These are phyloP conservation scores for Cyanoderma ruficeps DNA, from an alignment of 2,113 vertebrate genomes.

Conservation along the genomic window DNA sequence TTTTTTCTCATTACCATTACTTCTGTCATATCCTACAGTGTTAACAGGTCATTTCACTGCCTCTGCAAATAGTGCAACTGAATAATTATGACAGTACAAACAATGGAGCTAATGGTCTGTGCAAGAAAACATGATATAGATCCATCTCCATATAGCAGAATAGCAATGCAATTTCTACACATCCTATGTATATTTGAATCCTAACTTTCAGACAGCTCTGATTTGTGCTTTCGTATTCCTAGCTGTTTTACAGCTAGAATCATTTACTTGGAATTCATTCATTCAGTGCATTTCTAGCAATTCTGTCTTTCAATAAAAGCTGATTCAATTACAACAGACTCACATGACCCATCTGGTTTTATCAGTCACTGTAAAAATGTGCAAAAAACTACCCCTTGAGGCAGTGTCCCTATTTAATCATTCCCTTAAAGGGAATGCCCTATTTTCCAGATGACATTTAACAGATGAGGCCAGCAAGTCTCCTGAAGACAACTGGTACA, in stretches of 20 bases:
- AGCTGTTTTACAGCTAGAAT: not conserved
- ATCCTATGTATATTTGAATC: not conserved
- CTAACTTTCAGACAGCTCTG: not conserved
- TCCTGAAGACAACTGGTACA: constrained; percentile 31
- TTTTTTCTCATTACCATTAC: constrained; percentile 6
- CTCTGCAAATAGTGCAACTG: not conserved
- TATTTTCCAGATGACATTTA: constrained; percentile 59
- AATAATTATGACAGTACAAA: not conserved
- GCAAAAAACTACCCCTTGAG: constrained; percentile 52
- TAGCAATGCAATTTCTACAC: not conserved
- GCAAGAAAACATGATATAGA: not conserved
- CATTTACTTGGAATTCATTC: constrained; percentile 57
- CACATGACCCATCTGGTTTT: constrained; percentile 66
- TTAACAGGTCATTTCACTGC: not conserved
- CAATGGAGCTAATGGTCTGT: not conserved
- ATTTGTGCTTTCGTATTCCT: constrained; percentile 14
- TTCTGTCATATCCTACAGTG: not conserved
- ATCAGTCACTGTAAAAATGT: constrained; percentile 56
- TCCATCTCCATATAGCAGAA: not conserved
- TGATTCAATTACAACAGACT: constrained; percentile 59
- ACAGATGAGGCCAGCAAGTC: constrained; percentile 47
- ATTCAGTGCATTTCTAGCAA: constrained; percentile 54
- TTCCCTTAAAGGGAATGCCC: constrained; percentile 56
- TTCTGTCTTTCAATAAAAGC: constrained; percentile 46
- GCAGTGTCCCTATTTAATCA: constrained; percentile 57